Evolutionary conservation across 2,797 vertebrate genomes (phyloP), one percentile per base, ranked within the genome.

Genomic region (Antrozous pallidus): DNA sequence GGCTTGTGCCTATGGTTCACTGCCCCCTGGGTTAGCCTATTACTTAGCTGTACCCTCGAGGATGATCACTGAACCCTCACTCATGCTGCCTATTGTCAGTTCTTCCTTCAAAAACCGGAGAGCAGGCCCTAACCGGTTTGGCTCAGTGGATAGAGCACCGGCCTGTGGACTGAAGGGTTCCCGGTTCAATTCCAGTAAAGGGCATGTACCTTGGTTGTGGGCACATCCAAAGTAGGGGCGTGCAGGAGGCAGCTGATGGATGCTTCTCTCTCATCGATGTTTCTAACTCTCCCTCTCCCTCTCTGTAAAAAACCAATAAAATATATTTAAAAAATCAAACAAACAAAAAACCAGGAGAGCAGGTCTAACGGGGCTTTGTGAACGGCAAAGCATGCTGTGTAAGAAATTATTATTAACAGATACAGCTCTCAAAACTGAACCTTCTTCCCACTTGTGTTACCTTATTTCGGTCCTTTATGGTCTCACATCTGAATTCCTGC

Each of bases 1-100:
- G 45, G 77, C 40, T 61, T 0, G 0, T 20, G 28, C n/a, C 18
- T 81, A 6, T 5, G 16, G 56, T 40, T 12, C 5, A 11, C 2
- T 17, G 42, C 45, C 4, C 56, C 11, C 31, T 7, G 7, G 63
- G 38, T 49, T 18, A 49, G 63, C 40, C 40, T 22, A 1, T 51
- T 47, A 2, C 74, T 33, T 3, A 28, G 61, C 17, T 31, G 36
- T 45, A 28, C 8, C 49, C 49, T 49, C 0, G 3, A 40, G 83
- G 42, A 36, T 2, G 4, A 26, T 5, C 54, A n/a, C 40, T 33
- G 58, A 81, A 22, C 58, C 71, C 26, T n/a, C 2, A 8, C 20
- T 65, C 73, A 20, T 3, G n/a, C 70, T 42, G 63, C 36, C 12
- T 2, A 3, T 3, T 28, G 36, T 11, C 61, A 3, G 0, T 22